Evolutionary conservation across 2,113 vertebrate genomes (phyloP), one percentile per base, ranked within the genome.

Genomic region (Pelecanus crispus): DNA sequence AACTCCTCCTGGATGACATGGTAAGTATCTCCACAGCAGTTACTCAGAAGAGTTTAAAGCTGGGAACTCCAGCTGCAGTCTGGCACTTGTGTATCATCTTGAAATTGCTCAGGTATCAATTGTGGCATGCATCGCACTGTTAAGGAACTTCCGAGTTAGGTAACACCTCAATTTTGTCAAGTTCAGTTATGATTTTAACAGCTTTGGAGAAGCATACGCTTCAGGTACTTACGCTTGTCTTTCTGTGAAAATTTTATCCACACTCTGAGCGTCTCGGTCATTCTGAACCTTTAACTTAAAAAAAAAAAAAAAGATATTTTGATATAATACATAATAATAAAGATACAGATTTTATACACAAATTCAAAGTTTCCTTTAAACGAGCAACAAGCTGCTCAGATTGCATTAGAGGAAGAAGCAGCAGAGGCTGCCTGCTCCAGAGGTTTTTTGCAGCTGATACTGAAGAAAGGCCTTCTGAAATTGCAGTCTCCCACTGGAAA

Each of bases 231-330:
- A 99, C 99, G 97, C 95, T 98, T 99, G 98, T 98, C 99, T 98
- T 95, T 99, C 98, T 21, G 98, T 99, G 97, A 99, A 99, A 97
- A 99, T 99, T 88, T 98, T 96, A 94, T 99, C 99, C 77, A 99
- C 99, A 63, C 97, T 98, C 78, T 99, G 98, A 70, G 98, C 96
- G 11, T 99, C 99, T 71, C 97, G 97, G 97, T 99, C 98, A 96
- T 99, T 99, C 94, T 99, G 98, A 58, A 98, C 98, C 97, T 99
- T 99, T 83, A 99, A 93, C 99, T 99, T 91, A 42, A 42, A 42
- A 42, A 42, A 96, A 94, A 67, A 81, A 49, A 53, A 26, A 31
- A 49, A 50, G 4, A 6, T 42, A 82, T 79, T 63, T 87, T 65
- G 5, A 73, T 8, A 65, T 36, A 38, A 53, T 13, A 45, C 10